Evolutionary conservation across 37 sponge, comb jelly and placozoan genomes (phyloP), one percentile per base, ranked within the genome.

Genomic region (Ephydatia muelleri): DNA sequence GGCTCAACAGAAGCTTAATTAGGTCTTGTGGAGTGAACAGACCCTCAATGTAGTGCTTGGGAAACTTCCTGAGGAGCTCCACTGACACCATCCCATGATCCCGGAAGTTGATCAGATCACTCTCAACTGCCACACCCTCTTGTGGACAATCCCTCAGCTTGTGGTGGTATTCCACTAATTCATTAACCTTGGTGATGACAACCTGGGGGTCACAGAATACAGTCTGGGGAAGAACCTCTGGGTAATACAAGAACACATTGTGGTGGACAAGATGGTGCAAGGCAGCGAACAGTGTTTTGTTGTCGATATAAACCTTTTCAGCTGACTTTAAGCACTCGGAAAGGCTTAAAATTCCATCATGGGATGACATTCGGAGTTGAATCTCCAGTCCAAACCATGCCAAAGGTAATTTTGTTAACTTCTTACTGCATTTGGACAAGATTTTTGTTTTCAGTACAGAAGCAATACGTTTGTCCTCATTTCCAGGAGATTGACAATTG

Each of bases 161-260:
- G 69, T 68, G 38, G 69, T 13, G 25, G 38, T 34, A 35, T 19
- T 32, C 12, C 21, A 80, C 80, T 34, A 80, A 69, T 69, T 80
- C 69, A 37, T 68, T 36, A 8, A 67, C 25, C 38, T 68, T 80
- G 69, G 66, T 69, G 12, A 80, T 3, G 9, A 69, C 40, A 8
- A 80, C 69, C 33, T 80, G 68, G 12, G 69, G 39, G 30, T 67
- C 38, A 38, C 38, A 68, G 69, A 80, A 80, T 1, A 80, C 69
- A 16, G 49, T 64, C 9, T 49, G 30, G 12, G 79, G 79, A n/a
- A 78, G 79, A 29, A 78, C 30, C 13, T 11, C 29, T 13, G 57
- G 57, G 57, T 78, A 57, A 34, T 57, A 4, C 1, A 78, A 64
- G 65, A 40, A 78, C 29, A 78, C 25, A n/a, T 78, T 78, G 30